Evolutionary conservation across 2,113 vertebrate genomes (phyloP), one percentile per base, ranked within the genome.

Genomic region (Hoplias malabaricus): DNA sequence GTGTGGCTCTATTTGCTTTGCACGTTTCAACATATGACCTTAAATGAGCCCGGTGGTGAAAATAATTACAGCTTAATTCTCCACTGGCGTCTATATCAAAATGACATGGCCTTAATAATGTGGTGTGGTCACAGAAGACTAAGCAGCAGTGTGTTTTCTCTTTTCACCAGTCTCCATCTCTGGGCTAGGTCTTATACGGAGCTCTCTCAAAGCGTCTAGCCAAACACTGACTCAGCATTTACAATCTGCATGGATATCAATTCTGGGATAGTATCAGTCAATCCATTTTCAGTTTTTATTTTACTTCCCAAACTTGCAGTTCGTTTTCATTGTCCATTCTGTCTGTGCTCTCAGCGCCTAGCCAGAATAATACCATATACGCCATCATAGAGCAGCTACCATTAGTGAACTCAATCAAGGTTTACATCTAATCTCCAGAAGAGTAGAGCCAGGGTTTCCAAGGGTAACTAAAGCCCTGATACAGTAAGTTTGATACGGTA

Each of bases 61-160:
- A 92, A 91, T 94, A 93, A 95, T 94, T 90, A 94, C 90, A 92
- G 87, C 73, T 92, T 94, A 91, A 94, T 94, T 92, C 91, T 86
- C 86, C 91, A 90, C 90, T 94, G 90, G 92, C 91, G 93, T 92
- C 89, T 87, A 67, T 65, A 57, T 83, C 90, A 90, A 89, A 66
- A 90, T 87, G 90, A 89, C 43, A 85, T 86, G 91, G 90, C 89
- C 80, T 2, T 25, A 67, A 69, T 46, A 82, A 43, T 54, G 69
- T 46, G 67, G 74, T 73, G 73, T 53, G 74, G 78, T 82, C 80
- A 67, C 29, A 65, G 46, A 75, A 43, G 38, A 76, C 38, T 68
- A 59, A 21, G 53, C 50, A 27, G 19, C 56, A 40, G 5, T 72
- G 61, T 29, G 66, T 48, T 50, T 27, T 42, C 12, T 40, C 33